Base-by-base conservation (phyloP, 2,113 vertebrate species). In the Elephas maximus region DNA sequence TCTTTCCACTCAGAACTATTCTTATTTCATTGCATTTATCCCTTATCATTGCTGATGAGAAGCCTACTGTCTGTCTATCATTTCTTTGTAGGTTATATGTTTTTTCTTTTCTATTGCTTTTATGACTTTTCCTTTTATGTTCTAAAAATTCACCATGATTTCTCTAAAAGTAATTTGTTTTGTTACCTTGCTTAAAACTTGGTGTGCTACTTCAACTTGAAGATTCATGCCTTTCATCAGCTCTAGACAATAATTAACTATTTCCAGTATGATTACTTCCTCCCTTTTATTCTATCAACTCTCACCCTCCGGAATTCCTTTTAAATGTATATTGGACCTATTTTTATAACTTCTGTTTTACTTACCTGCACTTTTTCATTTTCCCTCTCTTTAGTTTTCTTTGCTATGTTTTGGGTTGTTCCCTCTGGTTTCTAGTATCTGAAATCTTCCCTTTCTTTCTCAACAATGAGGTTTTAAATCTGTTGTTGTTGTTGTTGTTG, bases 141-240 rank as follows among this genome's bases (percentile, higher is more conserved):
- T 88, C 3, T 82, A 51, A 82, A 95, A 53, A 83, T 71, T 93
- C 9, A 73, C 12, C 48, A 78, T 26, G 12, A 10, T 83, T 88
- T 82, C 21, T 92, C 63, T 73, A 88, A 84, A 88, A 63, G 69
- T 93, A 7, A 63, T 60, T n/a, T 73, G 41, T 80, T 69, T 81
- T 89, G 8, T 76, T 67, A 48, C 1, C 67, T 5, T 79, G 20
- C 44, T 93, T 93, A n/a, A 88, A 87, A 83, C 5, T n/a, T 78
- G 51, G 33, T 5, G 60, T 95, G 7, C 20, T 57, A 10, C 33
- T 86, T 94, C 17, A 78, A 24, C 48, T 82, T 26, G 60, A 89
- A 94, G 21, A 53, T 8, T 45, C 28, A 53, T 57, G 45, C 85
- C 24, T 84, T 79, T 90, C 53, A 79, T 92, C 73, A 48, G 4